These are phyloP conservation scores for Seira ritae DNA, from an alignment of 2,888 invertebrate species.

Conservation along the genomic window DNA sequence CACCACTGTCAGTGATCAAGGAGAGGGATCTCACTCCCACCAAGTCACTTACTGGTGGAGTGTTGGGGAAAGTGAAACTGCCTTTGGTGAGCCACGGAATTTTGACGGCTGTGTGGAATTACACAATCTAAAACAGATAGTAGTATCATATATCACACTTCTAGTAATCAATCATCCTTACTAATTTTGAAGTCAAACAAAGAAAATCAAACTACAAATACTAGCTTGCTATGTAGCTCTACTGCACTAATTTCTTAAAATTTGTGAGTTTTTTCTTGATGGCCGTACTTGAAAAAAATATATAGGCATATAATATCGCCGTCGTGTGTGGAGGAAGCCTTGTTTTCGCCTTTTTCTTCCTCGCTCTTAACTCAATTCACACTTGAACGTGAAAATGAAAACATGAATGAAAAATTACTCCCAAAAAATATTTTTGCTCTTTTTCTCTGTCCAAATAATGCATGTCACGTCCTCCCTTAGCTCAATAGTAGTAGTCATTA, in stretches of 20 bases:
- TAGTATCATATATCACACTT: too few species aligned
- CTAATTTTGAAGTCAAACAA: neutral
- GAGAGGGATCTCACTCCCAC: conserved; percentile 57
- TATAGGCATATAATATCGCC: too few species aligned
- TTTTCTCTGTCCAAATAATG: neutral
- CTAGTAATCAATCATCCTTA: too few species aligned
- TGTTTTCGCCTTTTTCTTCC: conserved; percentile 15
- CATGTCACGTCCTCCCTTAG: neutral
- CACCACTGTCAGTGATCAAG: conserved; percentile 58
- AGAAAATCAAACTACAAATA: neutral
- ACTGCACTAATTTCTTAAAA: too few species aligned
- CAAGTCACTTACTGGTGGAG: conserved; percentile 62
- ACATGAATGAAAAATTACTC: conserved; percentile 38
- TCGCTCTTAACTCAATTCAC: conserved; percentile 47
- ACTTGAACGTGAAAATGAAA: conserved; percentile 39
- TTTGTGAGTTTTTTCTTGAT: too few species aligned
- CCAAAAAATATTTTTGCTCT: neutral
- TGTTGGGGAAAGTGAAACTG: conserved; percentile 72
- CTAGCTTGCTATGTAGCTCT: neutral
- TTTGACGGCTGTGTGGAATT: conserved; percentile 62
- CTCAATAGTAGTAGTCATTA: neutral
- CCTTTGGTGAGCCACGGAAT: conserved; percentile 73
- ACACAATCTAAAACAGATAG: too few species aligned
- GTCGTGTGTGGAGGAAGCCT: conserved; percentile 24
- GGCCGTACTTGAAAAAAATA: neutral